phyloP scores from a whole-genome alignment of 2,113 vertebrate species.

The Ondatra zibethicus region DNA sequence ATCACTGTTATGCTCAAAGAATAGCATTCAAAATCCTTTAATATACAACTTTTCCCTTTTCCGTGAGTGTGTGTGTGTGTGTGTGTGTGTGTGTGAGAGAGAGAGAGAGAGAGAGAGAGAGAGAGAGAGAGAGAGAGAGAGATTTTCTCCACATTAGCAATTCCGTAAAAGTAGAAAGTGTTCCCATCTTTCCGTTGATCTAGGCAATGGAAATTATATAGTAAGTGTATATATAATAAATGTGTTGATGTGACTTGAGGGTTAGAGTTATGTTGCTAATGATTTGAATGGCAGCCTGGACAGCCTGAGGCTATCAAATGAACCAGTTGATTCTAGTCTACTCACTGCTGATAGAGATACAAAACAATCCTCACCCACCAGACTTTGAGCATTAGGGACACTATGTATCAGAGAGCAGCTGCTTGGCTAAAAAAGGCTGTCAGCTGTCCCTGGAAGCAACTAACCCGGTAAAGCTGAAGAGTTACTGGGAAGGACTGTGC shows the following conservation, averaged over 20 bases:
- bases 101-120: background rate
- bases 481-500: conserved; percentile 19
- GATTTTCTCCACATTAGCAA: background rate
- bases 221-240: conserved; percentile 63
- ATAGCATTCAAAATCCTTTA: background rate
- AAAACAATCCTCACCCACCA: conserved; percentile 68
- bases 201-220: conserved; percentile 20
- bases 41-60: background rate
- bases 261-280: conserved; percentile 56
- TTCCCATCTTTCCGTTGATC: background rate
- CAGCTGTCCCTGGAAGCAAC: conserved; percentile 71
- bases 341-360: conserved; percentile 62
- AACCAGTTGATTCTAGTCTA: conserved; percentile 63
- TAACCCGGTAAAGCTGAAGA: conserved; percentile 22
- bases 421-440: conserved; percentile 76
- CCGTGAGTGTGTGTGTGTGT: background rate
- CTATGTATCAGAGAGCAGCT: conserved; percentile 73
- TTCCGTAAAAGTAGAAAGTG: background rate
- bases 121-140: background rate
- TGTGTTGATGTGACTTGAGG: conserved; percentile 41
- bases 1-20: background rate
- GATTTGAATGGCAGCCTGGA: conserved; percentile 68
- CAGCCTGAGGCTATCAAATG: conserved; percentile 65
- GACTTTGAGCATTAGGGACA: conserved; percentile 65
- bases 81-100: background rate